Evolutionary conservation across 2,797 vertebrate genomes (phyloP).

Genomic region (Lepidocolaptes lacrymiger): DNA sequence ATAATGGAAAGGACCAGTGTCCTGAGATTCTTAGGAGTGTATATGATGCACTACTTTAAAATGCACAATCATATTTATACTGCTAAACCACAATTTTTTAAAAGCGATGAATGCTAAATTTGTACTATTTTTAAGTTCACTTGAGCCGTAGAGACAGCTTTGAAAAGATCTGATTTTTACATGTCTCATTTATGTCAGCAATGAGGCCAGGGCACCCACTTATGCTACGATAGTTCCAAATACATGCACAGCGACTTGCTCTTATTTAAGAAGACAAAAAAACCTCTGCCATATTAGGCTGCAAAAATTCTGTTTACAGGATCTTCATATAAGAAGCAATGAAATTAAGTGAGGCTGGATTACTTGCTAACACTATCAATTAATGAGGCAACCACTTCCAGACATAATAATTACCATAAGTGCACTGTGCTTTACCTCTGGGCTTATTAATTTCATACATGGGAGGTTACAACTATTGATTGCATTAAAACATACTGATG

Average conservation of each 20-base stretch:
- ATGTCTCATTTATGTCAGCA: not conserved
- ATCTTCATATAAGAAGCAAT: slow-evolving; percentile 2
- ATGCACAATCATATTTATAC: not conserved
- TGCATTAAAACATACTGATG: not conserved
- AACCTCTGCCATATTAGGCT: not conserved
- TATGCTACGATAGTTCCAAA: not conserved
- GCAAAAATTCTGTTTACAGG: slow-evolving; percentile 50
- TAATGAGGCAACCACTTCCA: slow-evolving; percentile 65
- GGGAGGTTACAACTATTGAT: not conserved
- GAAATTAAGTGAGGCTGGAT: slow-evolving; percentile 60
- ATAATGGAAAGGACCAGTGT: not conserved
- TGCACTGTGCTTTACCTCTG: slow-evolving; percentile 26
- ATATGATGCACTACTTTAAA: not conserved
- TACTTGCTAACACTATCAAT: slow-evolving; percentile 65
- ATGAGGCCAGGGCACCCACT: not conserved
- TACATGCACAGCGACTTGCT: not conserved
- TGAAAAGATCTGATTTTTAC: not conserved
- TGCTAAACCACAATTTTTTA: not conserved
- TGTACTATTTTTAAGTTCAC: not conserved
- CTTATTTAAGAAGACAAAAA: slow-evolving; percentile 24
- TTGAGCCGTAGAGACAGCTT: slow-evolving; percentile 4
- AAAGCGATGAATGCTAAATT: not conserved
- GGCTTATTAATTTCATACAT: slow-evolving; percentile 58
- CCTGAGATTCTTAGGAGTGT: not conserved
- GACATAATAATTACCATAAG: slow-evolving; percentile 53